These are phyloP conservation scores for Acanthurus tractus DNA, from an alignment of 2,797 vertebrate species.

Conservation along the genomic window DNA sequence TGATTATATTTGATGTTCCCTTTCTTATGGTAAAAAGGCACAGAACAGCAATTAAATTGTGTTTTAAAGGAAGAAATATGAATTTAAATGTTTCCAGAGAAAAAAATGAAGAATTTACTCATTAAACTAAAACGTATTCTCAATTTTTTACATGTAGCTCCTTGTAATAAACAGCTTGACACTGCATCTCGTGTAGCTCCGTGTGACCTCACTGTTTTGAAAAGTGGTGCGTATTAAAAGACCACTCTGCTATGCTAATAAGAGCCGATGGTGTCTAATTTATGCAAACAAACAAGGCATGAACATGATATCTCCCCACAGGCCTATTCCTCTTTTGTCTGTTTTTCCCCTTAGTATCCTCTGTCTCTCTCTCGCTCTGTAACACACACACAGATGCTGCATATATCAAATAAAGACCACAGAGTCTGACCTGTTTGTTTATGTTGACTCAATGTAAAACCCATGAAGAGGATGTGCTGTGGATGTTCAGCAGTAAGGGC, in stretches of 20 bases:
- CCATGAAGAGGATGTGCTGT: constrained; percentile 1
- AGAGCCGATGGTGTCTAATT: constrained; percentile 56
- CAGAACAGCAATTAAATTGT: no score
- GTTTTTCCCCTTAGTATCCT: constrained; percentile 4
- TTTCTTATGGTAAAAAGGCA: no score
- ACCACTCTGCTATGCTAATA: constrained; percentile 75
- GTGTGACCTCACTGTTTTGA: constrained; percentile 37
- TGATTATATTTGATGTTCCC: neutral
- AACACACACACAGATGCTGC: constrained; percentile 10
- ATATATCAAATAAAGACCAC: constrained; percentile 7
- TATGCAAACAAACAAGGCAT: constrained; percentile 62
- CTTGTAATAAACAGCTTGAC: constrained; percentile 15
- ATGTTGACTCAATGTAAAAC: constrained; percentile 30
- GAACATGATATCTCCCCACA: constrained; percentile 37
- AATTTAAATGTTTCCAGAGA: no score
- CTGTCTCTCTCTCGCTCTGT: neutral
- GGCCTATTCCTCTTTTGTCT: constrained; percentile 39
- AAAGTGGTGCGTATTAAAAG: constrained; percentile 21
- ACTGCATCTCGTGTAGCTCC: constrained; percentile 20
- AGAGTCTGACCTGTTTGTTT: constrained; percentile 20
- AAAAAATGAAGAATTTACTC: no score
- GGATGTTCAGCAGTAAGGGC: constrained; percentile 21
- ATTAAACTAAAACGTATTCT: neutral
- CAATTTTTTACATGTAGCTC: constrained; percentile 11
- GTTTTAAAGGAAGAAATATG: no score